Percentiles rank a stretch among this genome's conserved stretches.
Evolutionary conservation across 2,797 vertebrate species (phyloP).

Genomic region (Psittacula derbiana): DNA sequence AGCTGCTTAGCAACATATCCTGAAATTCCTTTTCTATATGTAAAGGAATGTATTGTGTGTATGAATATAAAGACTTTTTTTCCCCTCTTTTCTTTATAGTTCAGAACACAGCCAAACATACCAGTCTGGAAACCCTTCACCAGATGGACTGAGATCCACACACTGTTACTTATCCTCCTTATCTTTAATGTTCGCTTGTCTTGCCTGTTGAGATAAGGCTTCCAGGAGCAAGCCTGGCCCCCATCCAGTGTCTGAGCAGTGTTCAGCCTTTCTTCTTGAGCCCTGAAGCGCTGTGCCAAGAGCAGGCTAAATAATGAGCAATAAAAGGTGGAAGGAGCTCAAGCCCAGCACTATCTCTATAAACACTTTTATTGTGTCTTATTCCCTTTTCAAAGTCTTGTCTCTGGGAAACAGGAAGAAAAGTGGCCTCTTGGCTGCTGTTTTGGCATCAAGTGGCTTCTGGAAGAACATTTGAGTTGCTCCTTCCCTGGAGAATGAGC

Average conservation of each 20-base stretch:
- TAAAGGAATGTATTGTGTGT: not conserved
- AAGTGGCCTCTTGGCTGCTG: not conserved
- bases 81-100: not conserved
- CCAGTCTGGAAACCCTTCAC: not conserved
- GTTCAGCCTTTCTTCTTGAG: not conserved
- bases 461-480: not conserved
- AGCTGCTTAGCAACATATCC: not conserved
- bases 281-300: accelerated
- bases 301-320: not conserved
- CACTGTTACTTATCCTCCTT: not conserved
- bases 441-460: not conserved
- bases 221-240: not conserved
- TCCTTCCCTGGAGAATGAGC: not conserved
- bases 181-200: not conserved
- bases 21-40: not conserved
- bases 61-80: not conserved
- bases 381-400: not conserved
- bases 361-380: not conserved
- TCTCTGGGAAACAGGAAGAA: not conserved
- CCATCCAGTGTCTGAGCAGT: not conserved
- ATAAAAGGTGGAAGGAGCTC: not conserved
- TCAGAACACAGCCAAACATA: not conserved
- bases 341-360: not conserved
- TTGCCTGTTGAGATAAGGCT: not conserved
- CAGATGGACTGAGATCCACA: not conserved